phyloP scores from a whole-genome alignment of 2,888 invertebrate species.

The Drosophila austrosaltans region DNA sequence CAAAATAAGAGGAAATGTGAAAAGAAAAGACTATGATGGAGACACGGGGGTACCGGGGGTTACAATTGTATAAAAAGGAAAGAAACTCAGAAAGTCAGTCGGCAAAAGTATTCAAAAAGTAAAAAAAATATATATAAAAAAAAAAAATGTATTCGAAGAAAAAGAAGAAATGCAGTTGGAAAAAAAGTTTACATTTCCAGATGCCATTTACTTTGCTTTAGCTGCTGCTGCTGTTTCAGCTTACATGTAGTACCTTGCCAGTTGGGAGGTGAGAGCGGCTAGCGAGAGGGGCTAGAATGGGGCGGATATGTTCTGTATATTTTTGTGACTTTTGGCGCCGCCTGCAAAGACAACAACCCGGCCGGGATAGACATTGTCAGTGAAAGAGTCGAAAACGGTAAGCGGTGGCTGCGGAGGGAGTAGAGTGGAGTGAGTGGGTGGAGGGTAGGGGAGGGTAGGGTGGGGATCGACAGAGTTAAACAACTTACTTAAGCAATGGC shows the following conservation, averaged over 20 bases:
- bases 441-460: conserved; percentile 12
- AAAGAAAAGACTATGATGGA: neutral
- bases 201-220: conserved; percentile 73
- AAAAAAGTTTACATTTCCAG: conserved; percentile 78
- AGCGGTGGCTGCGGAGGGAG: too few species aligned
- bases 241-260: conserved; percentile 45
- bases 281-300: neutral
- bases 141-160: conserved; percentile 43
- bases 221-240: conserved; percentile 56
- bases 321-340: conserved; percentile 63
- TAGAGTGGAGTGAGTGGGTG: neutral
- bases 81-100: conserved; percentile 60
- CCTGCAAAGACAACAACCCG: conserved; percentile 72
- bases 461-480: conserved; percentile 62
- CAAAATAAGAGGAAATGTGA: conserved; percentile 19
- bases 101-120: conserved; percentile 74
- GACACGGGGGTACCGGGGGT: neutral
- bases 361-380: conserved; percentile 39
- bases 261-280: neutral
- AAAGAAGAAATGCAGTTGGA: conserved; percentile 67
- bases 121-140: conserved; percentile 39
- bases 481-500: conserved; percentile 73
- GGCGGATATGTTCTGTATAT: conserved; percentile 29
- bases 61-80: neutral
- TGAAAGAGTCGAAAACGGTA: conserved; percentile 13